Percentiles rank a stretch among this genome's conserved stretches.
Conservation (phyloP, 2,888 invertebrate species). For the Escarpia spicata region DNA sequence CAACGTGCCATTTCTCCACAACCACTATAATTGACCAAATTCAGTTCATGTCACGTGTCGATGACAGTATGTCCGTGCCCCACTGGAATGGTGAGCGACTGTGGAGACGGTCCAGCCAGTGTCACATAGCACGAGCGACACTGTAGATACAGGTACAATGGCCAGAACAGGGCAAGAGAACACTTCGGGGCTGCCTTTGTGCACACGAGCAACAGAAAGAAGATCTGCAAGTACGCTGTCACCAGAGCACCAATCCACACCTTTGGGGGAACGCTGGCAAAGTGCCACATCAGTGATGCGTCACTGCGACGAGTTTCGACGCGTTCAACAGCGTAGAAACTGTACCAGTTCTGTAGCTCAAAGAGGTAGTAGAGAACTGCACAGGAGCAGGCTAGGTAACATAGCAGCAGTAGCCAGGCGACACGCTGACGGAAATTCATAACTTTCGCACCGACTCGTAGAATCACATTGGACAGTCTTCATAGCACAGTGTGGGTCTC, state of each 20-base stretch:
- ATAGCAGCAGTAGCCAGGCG: slow-evolving; percentile 55
- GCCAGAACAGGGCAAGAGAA: slow-evolving; percentile 58
- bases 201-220: slow-evolving; percentile 58
- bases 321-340: slow-evolving; percentile 57
- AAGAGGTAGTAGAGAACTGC: slow-evolving; percentile 58
- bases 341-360: slow-evolving; percentile 59
- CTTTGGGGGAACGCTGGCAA: slow-evolving; percentile 54
- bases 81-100: slow-evolving; percentile 44
- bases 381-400: slow-evolving; percentile 53
- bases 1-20: neutral
- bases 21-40: neutral
- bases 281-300: slow-evolving; percentile 46
- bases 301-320: slow-evolving; percentile 48
- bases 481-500: neutral
- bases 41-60: slow-evolving; percentile 46
- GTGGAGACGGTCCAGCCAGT: slow-evolving; percentile 19
- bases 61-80: slow-evolving; percentile 49
- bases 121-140: slow-evolving; percentile 26
- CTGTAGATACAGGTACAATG: slow-evolving; percentile 48
- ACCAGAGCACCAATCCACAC: slow-evolving; percentile 53
- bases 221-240: slow-evolving; percentile 55
- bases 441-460: neutral
- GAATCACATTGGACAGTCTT: neutral
- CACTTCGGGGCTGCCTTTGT: slow-evolving; percentile 55
- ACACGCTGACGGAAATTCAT: slow-evolving; percentile 62